Conservation (phyloP, 2,888 invertebrate genomes). For the Anagyrus pseudococci region DNA sequence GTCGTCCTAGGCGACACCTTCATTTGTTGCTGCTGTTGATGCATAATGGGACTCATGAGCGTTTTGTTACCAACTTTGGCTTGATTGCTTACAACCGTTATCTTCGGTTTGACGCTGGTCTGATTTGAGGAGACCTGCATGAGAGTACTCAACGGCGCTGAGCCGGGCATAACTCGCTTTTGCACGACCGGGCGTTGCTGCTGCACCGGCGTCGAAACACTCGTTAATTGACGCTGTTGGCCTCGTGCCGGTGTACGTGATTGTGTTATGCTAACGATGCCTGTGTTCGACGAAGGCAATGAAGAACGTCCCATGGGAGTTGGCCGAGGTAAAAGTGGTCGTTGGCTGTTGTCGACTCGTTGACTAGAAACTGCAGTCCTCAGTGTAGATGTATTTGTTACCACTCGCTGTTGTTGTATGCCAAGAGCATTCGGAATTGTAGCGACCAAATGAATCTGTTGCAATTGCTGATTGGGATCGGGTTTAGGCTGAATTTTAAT, state of each 20-base stretch:
- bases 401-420: constrained; percentile 50
- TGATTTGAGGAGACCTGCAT: constrained; percentile 39
- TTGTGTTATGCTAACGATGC: constrained; percentile 19
- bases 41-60: background rate
- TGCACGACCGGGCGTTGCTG: constrained; percentile 40
- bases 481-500: constrained; percentile 60
- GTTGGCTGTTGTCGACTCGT: constrained; percentile 44
- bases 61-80: constrained; percentile 40
- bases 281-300: constrained; percentile 30
- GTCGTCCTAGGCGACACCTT: constrained; percentile 38
- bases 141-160: constrained; percentile 9
- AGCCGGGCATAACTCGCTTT: constrained; percentile 35
- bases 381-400: constrained; percentile 38
- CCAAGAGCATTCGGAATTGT: constrained; percentile 52
- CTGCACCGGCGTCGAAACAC: constrained; percentile 35
- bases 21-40: too few relatives aligned
- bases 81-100: constrained; percentile 45
- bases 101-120: constrained; percentile 50
- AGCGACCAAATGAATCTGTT: constrained; percentile 58
- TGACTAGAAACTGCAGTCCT: constrained; percentile 3
- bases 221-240: too few relatives aligned
- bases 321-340: constrained; percentile 30
- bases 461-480: constrained; percentile 54
- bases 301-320: constrained; percentile 15
- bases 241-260: constrained; percentile 46